Conservation (phyloP, 2,888 invertebrate genomes). For the Epirrita christyi region DNA sequence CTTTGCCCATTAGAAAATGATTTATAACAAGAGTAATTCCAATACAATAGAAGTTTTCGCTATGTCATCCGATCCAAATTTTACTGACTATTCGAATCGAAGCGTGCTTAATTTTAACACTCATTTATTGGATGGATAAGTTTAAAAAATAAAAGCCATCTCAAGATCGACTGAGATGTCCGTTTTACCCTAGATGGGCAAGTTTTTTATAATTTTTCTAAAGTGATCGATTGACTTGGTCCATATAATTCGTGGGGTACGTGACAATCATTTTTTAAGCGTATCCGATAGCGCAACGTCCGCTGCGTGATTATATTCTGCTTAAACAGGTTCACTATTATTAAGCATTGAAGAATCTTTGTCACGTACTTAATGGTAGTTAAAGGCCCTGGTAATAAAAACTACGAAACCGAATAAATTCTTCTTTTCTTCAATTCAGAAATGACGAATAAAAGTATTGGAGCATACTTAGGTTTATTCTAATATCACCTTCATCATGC, state of each 20-base stretch:
- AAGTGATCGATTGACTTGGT: conserved; percentile 62
- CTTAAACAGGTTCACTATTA: conserved; percentile 68
- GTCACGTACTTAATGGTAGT: conserved; percentile 60
- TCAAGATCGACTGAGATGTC: conserved; percentile 60
- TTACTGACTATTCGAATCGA: conserved; percentile 50
- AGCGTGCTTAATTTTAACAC: conserved; percentile 69
- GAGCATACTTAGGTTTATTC: neutral
- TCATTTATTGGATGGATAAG: conserved; percentile 67
- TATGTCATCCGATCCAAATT: conserved; percentile 55
- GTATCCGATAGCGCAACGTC: conserved; percentile 51
- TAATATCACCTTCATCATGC: too few species aligned
- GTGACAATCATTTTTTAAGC: conserved; percentile 69
- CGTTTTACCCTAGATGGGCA: conserved; percentile 65
- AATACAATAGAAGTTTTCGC: conserved; percentile 41
- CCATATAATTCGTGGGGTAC: conserved; percentile 78
- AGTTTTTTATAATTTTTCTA: conserved; percentile 72
- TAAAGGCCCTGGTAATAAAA: conserved; percentile 26
- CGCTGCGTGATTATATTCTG: conserved; percentile 68
- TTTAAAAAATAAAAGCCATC: conserved; percentile 65
- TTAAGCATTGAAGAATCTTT: conserved; percentile 50
- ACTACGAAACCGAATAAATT: conserved; percentile 1
- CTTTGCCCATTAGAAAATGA: conserved; percentile 23
- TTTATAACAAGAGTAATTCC: conserved; percentile 37
- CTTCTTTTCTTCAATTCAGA: neutral
- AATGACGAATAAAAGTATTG: neutral